Base-by-base conservation (phyloP, 2,113 vertebrate species). In the Malurus melanocephalus region DNA sequence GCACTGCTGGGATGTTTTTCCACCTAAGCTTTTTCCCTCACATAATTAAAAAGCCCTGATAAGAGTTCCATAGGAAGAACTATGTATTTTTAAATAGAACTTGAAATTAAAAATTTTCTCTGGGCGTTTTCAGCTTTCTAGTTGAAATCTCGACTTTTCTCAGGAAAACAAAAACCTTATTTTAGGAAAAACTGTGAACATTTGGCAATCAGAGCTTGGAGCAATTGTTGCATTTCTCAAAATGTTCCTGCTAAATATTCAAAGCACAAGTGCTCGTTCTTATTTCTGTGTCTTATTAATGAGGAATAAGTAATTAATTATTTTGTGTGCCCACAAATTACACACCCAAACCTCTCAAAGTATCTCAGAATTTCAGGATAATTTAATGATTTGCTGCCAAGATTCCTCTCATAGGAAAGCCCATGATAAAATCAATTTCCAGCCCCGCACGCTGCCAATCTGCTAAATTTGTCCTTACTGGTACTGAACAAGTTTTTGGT, bases 51-150 rank as follows among this genome's bases (percentile, higher is more conserved):
- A 68, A 89, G 3, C 28, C 12, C 16, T 52, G 48, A n/a, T 16
- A 49, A 32, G 5, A 13, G 3, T n/a, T 67, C 15, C 56, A 9
- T 16, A 21, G 38, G 27, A 84, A 75, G 13, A 66, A 3, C 6
- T 2, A 3, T 0, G 0, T 12, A 19, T 33, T 61, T 69, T 86
- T 18, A 38, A 38, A 30, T 3, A 32, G 5, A 64, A 43, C 4
- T 51, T 35, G 13, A 48, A 55, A 32, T 28, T 17, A 12, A 9
- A 35, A 32, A 17, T 26, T 43, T 48, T 22, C 11, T 1, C 14
- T 45, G 13, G 30, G 60, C 49, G 6, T 11, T 76, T 78, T 75
- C 11, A 35, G 13, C 9, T 32, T 11, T 79, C 7, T 52, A 42
- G 67, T 21, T 48, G 22, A 73, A 49, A 33, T 45, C 45, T 42